Conservation (phyloP, 2,113 vertebrate genomes). For the Geococcyx californianus region DNA sequence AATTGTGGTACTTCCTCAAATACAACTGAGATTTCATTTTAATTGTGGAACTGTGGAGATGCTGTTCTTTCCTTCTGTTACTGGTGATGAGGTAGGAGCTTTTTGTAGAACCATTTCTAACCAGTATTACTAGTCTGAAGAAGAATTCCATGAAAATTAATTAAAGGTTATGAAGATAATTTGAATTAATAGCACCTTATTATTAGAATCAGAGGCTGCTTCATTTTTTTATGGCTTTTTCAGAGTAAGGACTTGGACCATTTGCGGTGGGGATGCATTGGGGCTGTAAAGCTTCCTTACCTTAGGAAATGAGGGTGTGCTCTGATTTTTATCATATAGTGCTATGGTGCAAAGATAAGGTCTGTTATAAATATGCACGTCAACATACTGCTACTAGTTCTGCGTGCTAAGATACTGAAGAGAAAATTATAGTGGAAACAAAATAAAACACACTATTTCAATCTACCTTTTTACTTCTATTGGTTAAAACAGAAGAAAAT, state of each 20-base stretch:
- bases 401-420: background rate
- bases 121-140: background rate
- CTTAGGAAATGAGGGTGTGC: background rate
- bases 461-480: background rate
- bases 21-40: background rate
- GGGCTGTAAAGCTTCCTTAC: background rate
- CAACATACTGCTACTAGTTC: background rate
- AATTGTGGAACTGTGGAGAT: background rate
- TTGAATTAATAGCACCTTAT: background rate
- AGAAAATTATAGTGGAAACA: background rate
- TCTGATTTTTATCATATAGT: background rate
- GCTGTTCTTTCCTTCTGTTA: background rate
- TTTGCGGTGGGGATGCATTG: background rate
- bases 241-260: background rate
- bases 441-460: background rate
- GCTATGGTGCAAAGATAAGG: background rate
- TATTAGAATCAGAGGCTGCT: background rate
- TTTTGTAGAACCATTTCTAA: background rate
- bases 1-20: background rate
- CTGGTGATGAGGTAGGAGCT: background rate
- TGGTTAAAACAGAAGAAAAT: background rate
- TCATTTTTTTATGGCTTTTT: background rate
- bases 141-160: background rate
- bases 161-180: background rate
- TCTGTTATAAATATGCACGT: background rate